Conservation (phyloP, 2,888 invertebrate genomes). For the Chelonus formosanus region DNA sequence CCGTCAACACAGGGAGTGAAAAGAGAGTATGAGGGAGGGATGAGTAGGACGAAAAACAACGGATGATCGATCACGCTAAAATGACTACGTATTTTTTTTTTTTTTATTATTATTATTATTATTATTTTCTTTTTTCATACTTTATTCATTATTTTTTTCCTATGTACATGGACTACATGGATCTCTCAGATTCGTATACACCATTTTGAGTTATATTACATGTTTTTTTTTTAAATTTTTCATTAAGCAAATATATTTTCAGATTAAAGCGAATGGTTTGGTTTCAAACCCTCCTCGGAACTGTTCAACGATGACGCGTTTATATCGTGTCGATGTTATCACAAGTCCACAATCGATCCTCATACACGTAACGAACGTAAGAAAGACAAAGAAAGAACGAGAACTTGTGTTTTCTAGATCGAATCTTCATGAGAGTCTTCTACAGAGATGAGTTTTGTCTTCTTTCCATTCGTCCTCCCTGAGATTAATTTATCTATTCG, state of each 20-base stretch:
- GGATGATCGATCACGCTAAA: slow-evolving; percentile 37
- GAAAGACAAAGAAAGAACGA: not conserved
- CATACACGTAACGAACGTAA: slow-evolving; percentile 10
- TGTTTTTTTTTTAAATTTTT: slow-evolving; percentile 25
- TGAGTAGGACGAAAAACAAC: slow-evolving; percentile 26
- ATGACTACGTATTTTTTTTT: slow-evolving; percentile 29
- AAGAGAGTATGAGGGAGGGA: not conserved
- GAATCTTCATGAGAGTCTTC: slow-evolving; percentile 28
- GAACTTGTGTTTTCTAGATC: slow-evolving; percentile 33
- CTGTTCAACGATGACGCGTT: slow-evolving; percentile 13
- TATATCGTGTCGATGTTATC: slow-evolving; percentile 14
- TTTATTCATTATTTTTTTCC: slow-evolving; percentile 19
- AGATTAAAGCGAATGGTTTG: not conserved
- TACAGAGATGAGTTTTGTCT: slow-evolving; percentile 2
- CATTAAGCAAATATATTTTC: slow-evolving; percentile 5
- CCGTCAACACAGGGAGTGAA: slow-evolving; percentile 12
- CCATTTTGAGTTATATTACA: not conserved
- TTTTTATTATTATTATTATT: slow-evolving; percentile 9
- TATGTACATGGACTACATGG: slow-evolving; percentile 14
- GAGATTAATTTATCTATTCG: slow-evolving; percentile 43
- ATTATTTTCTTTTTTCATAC: slow-evolving; percentile 17
- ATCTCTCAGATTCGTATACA: slow-evolving; percentile 7
- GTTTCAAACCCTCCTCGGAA: slow-evolving; percentile 2
- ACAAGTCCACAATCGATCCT: slow-evolving; percentile 4
- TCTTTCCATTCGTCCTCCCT: slow-evolving; percentile 22